Conservation (phyloP, 2,113 vertebrate genomes). For the Osmerus mordax region DNA sequence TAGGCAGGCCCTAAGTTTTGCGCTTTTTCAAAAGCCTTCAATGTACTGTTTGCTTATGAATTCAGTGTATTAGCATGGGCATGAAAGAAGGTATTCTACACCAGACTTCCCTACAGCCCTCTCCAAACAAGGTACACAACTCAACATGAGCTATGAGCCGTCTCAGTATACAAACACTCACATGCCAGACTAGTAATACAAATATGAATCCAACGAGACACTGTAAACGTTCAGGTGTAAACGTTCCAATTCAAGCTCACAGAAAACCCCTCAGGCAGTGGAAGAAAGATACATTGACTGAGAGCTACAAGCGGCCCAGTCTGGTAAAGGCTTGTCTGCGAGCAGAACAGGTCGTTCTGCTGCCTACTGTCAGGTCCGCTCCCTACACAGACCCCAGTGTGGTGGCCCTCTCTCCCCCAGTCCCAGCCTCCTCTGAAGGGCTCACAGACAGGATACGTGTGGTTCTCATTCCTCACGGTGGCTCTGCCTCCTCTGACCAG, state of each 20-base stretch:
- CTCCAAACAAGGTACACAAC: background rate
- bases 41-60: background rate
- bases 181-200: background rate
- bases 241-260: too few species aligned
- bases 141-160: background rate
- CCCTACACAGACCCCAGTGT: background rate
- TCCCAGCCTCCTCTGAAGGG: background rate
- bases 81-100: slow-evolving; percentile 11
- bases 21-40: background rate
- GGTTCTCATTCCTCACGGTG: slow-evolving; percentile 30
- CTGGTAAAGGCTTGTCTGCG: too few species aligned
- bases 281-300: too few species aligned
- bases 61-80: background rate
- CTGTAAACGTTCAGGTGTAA: background rate
- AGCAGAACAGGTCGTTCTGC: too few species aligned
- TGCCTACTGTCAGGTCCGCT: background rate
- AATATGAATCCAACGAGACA: background rate
- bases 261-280: too few species aligned
- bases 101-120: background rate
- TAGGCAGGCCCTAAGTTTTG: background rate
- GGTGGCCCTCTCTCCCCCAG: slow-evolving; percentile 8
- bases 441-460: slow-evolving; percentile 32
- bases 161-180: slow-evolving; percentile 1
- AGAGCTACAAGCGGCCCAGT: too few species aligned
- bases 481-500: slow-evolving; percentile 15